phyloP scores from a whole-genome alignment of 2,113 vertebrate genomes.

The Prietella phreatophila region DNA sequence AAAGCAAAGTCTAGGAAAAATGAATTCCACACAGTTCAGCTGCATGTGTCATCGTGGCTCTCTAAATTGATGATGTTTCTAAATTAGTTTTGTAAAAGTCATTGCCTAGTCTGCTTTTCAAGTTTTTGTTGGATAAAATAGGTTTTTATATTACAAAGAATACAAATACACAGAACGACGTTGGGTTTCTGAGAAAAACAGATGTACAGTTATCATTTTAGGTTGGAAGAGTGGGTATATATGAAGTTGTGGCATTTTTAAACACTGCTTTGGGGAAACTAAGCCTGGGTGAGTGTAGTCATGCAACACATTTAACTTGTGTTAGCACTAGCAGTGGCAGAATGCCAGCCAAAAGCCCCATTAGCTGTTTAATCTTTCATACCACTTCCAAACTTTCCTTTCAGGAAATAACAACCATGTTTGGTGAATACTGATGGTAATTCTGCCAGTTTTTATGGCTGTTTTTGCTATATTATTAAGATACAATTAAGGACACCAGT shows the following conservation, averaged over 20 bases:
- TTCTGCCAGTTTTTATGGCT: constrained; percentile 2
- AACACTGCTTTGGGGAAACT: constrained; percentile 28
- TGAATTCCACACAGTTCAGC: not conserved
- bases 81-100: constrained; percentile 11
- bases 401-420: constrained; percentile 6
- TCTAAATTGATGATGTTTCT: constrained; percentile 6
- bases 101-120: not conserved
- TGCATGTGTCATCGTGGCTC: not conserved
- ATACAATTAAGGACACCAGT: not conserved
- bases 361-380: constrained; percentile 41
- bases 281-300: constrained; percentile 13
- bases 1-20: not conserved
- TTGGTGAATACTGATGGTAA: constrained; percentile 6
- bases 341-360: constrained; percentile 22
- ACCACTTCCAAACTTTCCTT: constrained; percentile 10
- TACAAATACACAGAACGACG: not conserved
- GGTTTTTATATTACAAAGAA: not conserved
- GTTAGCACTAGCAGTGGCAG: constrained; percentile 20
- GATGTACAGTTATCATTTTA: not conserved
- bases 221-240: not conserved
- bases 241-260: constrained; percentile 1
- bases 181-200: constrained; percentile 1
- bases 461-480: not conserved
- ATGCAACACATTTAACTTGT: constrained; percentile 18
- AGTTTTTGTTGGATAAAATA: not conserved